Conservation (phyloP, 2,888 invertebrate species). For the Ophraella communa region DNA sequence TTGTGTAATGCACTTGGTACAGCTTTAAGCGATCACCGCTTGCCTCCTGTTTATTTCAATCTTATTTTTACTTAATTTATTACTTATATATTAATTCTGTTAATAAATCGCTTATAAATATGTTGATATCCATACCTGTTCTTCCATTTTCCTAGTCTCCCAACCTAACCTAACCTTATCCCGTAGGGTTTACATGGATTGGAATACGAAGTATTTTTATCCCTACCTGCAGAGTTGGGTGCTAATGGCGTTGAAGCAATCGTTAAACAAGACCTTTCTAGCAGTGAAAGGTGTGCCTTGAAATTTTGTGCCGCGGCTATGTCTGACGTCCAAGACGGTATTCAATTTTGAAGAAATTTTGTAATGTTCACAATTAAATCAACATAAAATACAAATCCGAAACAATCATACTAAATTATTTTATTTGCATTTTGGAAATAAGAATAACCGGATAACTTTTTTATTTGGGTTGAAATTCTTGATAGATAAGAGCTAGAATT, state of each 20-base stretch:
- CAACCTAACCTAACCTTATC: not conserved
- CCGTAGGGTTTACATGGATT: conserved; percentile 41
- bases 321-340: conserved; percentile 67
- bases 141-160: not conserved
- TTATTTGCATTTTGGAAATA: too few relatives aligned
- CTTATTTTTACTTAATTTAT: not conserved
- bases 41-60: not conserved
- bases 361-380: not conserved
- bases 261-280: conserved; percentile 32
- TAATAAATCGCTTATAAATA: too few relatives aligned
- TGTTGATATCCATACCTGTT: too few relatives aligned
- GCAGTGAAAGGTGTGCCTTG: conserved; percentile 35
- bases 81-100: too few relatives aligned
- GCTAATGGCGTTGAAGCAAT: conserved; percentile 34
- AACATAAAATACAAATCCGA: too few relatives aligned
- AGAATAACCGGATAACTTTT: too few relatives aligned
- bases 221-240: conserved; percentile 39
- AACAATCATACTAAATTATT: too few relatives aligned
- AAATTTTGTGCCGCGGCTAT: conserved; percentile 68
- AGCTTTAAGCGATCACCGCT: not conserved
- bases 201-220: conserved; percentile 44
- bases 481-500: too few relatives aligned
- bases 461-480: too few relatives aligned
- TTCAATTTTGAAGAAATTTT: conserved; percentile 38
- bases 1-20: not conserved